Conservation (phyloP, 1,140 invertebrate genomes). For the Drosophila melanogaster region Release_6_plus_ISO1_MT NT_033777.3:15271501-15272000, state of each 20-base stretch:
- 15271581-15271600: conserved; percentile 66
- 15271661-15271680: conserved; percentile 10
- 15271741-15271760: conserved; percentile 11
- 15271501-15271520: conserved; percentile 48
- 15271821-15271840: conserved; percentile 55
- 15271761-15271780: conserved; percentile 28
- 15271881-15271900: conserved; percentile 42
- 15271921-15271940: conserved; percentile 82
- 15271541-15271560: conserved; percentile 6
- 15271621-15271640: conserved; percentile 22
- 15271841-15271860: conserved; percentile 15
- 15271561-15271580: conserved; percentile 16
- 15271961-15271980: conserved; percentile 72
- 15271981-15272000: conserved; percentile 53
- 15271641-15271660: conserved; percentile 3
- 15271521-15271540: not conserved
- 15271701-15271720: conserved; percentile 2
- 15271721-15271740: conserved; percentile 6
- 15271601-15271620: conserved; percentile 26
- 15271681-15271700: conserved; percentile 22
- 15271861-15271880: conserved; percentile 34
- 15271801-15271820: conserved; percentile 72
- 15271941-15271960: conserved; percentile 80
- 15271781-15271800: conserved; percentile 68
- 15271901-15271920: conserved; percentile 75